phyloP scores from a whole-genome alignment of 2,113 vertebrate genomes.

The Uria lomvia region DNA sequence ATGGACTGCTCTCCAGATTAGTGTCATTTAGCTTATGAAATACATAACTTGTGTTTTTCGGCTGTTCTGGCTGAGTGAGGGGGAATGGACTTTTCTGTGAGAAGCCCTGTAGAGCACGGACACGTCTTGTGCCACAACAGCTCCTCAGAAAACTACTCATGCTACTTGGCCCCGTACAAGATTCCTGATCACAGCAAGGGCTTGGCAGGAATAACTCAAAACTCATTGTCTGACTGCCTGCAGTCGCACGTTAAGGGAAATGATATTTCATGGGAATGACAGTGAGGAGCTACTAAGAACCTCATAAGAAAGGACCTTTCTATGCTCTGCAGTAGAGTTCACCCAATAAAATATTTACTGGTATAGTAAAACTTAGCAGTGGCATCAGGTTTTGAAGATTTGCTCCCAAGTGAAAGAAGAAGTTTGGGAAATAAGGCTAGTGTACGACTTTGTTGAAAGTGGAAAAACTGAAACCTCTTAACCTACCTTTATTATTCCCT shows the following conservation, averaged over 20 bases:
- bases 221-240: not conserved
- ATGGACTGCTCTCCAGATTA: not conserved
- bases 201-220: not conserved
- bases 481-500: not conserved
- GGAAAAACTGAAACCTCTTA: not conserved
- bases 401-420: not conserved
- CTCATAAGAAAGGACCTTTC: not conserved
- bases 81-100: not conserved
- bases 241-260: not conserved
- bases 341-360: not conserved
- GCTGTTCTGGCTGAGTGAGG: not conserved
- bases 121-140: not conserved
- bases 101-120: not conserved
- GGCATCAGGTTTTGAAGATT: not conserved
- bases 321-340: not conserved
- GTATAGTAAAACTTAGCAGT: not conserved
- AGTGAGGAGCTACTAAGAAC: not conserved
- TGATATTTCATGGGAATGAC: not conserved
- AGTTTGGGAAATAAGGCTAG: not conserved
- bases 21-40: not conserved
- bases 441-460: not conserved
- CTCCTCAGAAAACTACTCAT: not conserved
- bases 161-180: not conserved
- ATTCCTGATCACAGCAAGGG: not conserved
- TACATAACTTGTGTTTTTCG: accelerated